Conservation (phyloP, 2,113 vertebrate species). For the Bothrops jararaca region DNA sequence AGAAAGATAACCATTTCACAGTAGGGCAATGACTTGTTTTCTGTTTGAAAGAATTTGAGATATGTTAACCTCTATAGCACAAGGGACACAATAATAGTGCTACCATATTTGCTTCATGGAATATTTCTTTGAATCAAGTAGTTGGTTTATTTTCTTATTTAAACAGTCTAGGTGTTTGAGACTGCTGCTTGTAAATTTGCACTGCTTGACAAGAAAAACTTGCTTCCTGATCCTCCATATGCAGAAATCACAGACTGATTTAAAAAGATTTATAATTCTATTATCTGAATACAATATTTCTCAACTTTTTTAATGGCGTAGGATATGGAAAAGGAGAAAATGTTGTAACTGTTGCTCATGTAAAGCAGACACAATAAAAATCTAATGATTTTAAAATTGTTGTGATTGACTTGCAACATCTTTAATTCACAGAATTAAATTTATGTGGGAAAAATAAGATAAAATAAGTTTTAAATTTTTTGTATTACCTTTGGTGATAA, state of each 20-base stretch:
- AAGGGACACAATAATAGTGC: not conserved
- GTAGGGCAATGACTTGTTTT: not conserved
- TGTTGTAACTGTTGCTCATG: not conserved
- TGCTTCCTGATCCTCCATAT: not conserved
- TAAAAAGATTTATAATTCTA: not conserved
- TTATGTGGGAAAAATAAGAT: not conserved
- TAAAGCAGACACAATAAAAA: not conserved
- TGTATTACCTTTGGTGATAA: not conserved
- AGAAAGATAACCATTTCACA: not conserved
- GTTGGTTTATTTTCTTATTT: not conserved
- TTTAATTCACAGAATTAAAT: not conserved
- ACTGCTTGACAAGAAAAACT: not conserved
- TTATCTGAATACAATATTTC: not conserved
- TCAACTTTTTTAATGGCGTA: not conserved
- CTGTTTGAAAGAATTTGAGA: not conserved
- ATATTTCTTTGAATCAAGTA: not conserved
- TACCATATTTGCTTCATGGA: not conserved
- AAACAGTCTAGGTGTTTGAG: not conserved
- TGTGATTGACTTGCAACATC: not conserved
- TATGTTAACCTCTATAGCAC: not conserved
- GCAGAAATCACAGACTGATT: not conserved
- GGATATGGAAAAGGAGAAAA: not conserved
- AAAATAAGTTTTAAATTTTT: not conserved
- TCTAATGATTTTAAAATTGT: not conserved
- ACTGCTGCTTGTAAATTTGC: not conserved